These are phyloP conservation scores for Patagioenas fasciata DNA, from an alignment of 2,113 vertebrate genomes.

Conservation along the genomic window DNA sequence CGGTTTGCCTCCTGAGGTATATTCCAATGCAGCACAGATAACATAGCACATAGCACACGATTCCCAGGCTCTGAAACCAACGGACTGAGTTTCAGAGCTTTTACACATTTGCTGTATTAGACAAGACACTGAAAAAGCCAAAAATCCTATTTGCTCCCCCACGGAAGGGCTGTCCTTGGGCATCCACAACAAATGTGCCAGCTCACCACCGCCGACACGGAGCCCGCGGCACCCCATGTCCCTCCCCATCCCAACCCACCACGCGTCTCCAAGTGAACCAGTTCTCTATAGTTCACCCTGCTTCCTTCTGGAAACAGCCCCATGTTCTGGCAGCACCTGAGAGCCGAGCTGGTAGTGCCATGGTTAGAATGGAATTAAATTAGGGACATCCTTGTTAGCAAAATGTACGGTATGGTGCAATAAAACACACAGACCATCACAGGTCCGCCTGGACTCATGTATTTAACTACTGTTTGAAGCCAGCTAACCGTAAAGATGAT, in stretches of 20 bases:
- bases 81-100: not conserved
- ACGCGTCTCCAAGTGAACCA: rapidly evolving
- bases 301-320: not conserved
- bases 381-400: not conserved
- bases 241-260: not conserved
- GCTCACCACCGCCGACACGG: too few relatives aligned
- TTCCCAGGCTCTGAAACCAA: not conserved
- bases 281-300: not conserved
- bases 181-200: not conserved
- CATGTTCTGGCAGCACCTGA: rapidly evolving
- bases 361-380: rapidly evolving
- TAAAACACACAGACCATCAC: rapidly evolving
- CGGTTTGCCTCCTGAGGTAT: not conserved
- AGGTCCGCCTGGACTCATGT: rapidly evolving
- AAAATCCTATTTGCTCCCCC: not conserved
- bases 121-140: not conserved
- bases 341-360: not conserved
- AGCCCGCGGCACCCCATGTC: rapidly evolving
- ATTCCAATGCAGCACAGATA: not conserved
- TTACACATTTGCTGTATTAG: not conserved
- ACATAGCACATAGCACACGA: rapidly evolving
- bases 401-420: rapidly evolving
- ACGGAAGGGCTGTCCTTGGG: not conserved
- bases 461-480: not conserved
- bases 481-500: not conserved